Percentiles rank a stretch among this genome's conserved stretches.
phyloP scores from a whole-genome alignment of 2,888 invertebrate genomes.

The Pristionchus japonicus region DNA sequence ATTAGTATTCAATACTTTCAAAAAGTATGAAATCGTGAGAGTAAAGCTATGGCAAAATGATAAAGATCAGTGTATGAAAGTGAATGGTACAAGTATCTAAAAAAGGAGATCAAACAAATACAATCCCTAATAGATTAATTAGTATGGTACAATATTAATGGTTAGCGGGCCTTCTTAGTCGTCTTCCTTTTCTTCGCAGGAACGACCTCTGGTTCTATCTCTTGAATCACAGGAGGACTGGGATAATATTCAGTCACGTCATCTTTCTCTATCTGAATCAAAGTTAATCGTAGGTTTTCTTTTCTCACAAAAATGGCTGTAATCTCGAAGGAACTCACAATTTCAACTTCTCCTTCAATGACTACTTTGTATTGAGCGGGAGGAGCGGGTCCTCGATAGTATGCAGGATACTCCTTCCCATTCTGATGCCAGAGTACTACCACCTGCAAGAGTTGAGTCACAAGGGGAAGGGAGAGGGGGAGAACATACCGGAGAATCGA shows the following conservation, averaged over 20 bases:
- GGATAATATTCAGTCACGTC: background rate
- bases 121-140: background rate
- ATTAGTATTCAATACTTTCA: conserved; percentile 11
- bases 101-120: background rate
- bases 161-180: background rate
- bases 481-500: background rate
- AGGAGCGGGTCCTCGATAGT: background rate
- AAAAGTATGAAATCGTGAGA: background rate
- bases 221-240: background rate
- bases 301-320: background rate
- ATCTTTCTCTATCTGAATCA: background rate
- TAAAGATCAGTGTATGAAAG: background rate
- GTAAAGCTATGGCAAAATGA: background rate
- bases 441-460: background rate
- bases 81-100: background rate
- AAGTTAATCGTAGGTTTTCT: too few relatives aligned
- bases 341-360: background rate
- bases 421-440: background rate
- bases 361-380: background rate
- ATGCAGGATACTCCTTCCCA: background rate
- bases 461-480: too few relatives aligned
- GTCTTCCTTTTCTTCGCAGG: background rate
- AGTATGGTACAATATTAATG: background rate
- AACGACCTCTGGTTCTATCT: background rate
- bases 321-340: background rate